Base-by-base conservation (phyloP, 2,113 vertebrate genomes). In the Myocastor coypus region DNA sequence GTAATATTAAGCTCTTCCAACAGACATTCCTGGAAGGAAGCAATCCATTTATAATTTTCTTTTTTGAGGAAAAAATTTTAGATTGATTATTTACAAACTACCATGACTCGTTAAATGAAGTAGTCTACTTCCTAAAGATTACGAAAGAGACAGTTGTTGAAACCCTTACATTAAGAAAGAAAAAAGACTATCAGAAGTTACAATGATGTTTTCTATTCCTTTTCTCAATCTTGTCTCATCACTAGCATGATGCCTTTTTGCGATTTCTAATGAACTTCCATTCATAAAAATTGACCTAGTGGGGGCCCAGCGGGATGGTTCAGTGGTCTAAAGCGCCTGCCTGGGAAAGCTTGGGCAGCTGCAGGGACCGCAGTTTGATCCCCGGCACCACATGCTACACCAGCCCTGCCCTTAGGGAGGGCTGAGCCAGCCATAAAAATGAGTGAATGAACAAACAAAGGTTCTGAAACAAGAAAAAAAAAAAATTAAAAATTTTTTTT, bases 51-150 rank as follows among this genome's bases (percentile, higher is more conserved):
- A 37, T 32, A 57, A 3, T 24, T 1, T 75, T 42, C 7, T 90
- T 86, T 81, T 88, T 0, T 69, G 40, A 69, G 3, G n/a, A 55
- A 83, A 69, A 69, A 37, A 69, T 20, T 55, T 91, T 42, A 50
- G 3, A 46, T 40, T 63, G 32, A 94, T 50, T 42, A n/a, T 81
- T 40, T 57, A 17, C 46, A 92, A 1, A 34, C 84, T 57, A 30
- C 2, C 17, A 20, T 66, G 22, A 30, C 28, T 87, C 92, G 16
- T 50, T 87, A 84, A 63, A 52, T 71, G 32, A 86, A 78, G 46
- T 69, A 30, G 10, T 89, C 83, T 66, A 46, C 30, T 89, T 93
- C 19, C 68, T 89, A 55, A 93, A 83, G 50, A 87, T 26, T 85
- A 24, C 9, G 8, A 80, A 90, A 63, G 3, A 82, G 57, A 24